Percentiles rank a stretch among this genome's conserved stretches.
Conservation (phyloP, 2,888 invertebrate genomes). For the Phaedon cochleariae region DNA sequence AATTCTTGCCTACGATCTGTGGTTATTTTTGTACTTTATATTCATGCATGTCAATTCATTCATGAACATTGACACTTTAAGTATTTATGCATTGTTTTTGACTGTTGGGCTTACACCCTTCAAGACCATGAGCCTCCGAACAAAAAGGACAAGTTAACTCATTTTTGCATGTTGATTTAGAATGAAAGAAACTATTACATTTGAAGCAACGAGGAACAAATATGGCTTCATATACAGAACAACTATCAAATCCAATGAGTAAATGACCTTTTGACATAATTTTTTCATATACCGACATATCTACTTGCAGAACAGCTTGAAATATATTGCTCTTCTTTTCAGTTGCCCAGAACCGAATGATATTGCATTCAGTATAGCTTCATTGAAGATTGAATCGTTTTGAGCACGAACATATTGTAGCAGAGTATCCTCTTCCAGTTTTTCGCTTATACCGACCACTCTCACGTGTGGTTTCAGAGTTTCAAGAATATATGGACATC, state of each 20-base stretch:
- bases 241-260: background rate
- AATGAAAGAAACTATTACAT: slow-evolving; percentile 12
- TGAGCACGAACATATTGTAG: no score
- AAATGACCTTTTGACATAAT: background rate
- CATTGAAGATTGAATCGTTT: background rate
- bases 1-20: no score
- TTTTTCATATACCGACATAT: background rate
- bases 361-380: background rate
- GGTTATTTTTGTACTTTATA: no score
- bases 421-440: no score
- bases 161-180: slow-evolving; percentile 1
- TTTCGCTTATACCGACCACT: background rate
- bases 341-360: background rate
- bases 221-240: slow-evolving; percentile 3
- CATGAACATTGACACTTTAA: no score
- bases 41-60: no score
- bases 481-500: background rate
- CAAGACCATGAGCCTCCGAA: background rate
- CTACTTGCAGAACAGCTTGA: background rate
- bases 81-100: background rate
- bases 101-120: background rate
- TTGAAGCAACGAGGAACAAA: slow-evolving; percentile 6
- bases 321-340: no score
- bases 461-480: background rate
- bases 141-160: no score